Evolutionary conservation across 2,797 vertebrate genomes (phyloP).

Genomic region (Protosalanx chinensis): DNA sequence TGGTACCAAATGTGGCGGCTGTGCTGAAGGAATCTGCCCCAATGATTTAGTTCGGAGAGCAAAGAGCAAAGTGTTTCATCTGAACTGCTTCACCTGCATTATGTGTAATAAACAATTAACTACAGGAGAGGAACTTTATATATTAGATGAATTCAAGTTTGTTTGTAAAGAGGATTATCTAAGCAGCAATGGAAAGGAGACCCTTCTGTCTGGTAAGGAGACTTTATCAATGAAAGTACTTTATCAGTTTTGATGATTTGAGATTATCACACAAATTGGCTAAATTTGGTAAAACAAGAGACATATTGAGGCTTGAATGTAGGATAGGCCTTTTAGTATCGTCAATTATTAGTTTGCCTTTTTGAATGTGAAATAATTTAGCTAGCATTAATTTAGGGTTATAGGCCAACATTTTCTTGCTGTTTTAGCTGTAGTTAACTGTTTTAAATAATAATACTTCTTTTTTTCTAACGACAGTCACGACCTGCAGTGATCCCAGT

Average conservation of each 20-base stretch:
- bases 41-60: conserved; percentile 93
- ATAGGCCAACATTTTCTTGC: background rate
- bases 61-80: conserved; percentile 92
- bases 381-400: background rate
- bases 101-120: conserved; percentile 96
- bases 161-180: conserved; percentile 95
- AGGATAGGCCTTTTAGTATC: background rate
- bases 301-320: background rate
- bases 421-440: background rate
- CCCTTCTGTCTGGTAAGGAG: conserved; percentile 85
- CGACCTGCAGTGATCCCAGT: conserved; percentile 94
- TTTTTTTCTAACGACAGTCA: conserved; percentile 70
- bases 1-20: conserved; percentile 93
- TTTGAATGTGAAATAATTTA: background rate
- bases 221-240: background rate
- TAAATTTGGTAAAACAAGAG: background rate
- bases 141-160: conserved; percentile 94
- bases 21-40: conserved; percentile 89
- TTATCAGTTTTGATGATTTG: too few relatives aligned
- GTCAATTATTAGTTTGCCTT: background rate
- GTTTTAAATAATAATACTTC: background rate
- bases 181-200: conserved; percentile 84
- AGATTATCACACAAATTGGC: background rate
- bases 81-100: conserved; percentile 96
- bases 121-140: conserved; percentile 94